Percentiles rank a stretch among this genome's conserved stretches.
Evolutionary conservation across 2,113 vertebrate genomes (phyloP).

Genomic region (Thamnophis sirtalis): DNA sequence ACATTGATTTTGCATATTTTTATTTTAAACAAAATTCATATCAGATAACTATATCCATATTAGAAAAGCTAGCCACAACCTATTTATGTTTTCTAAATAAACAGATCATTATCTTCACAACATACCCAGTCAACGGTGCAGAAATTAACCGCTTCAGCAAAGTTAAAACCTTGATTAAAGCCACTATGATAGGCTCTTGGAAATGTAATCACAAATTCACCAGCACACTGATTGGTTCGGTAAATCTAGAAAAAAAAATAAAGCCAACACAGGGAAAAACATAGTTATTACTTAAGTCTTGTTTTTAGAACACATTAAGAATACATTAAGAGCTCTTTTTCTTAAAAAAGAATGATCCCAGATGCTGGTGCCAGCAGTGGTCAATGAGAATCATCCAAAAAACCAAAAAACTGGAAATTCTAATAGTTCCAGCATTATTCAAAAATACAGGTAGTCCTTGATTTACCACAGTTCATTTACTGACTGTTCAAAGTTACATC

Average conservation of each 20-base stretch:
- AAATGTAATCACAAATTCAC: slow-evolving; percentile 97
- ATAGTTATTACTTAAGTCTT: neutral
- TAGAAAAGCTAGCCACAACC: neutral
- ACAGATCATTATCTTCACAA: neutral
- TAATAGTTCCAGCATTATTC: neutral
- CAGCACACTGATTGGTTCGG: slow-evolving; percentile 96
- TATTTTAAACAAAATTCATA: neutral
- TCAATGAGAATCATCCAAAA: neutral
- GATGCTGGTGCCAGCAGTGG: neutral
- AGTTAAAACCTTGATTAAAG: slow-evolving; percentile 99
- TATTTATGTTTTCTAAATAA: neutral
- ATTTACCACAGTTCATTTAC: neutral
- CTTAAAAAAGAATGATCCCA: neutral
- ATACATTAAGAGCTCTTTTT: neutral
- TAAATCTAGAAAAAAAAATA: slow-evolving; percentile 77
- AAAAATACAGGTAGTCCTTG: neutral
- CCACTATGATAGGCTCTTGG: slow-evolving; percentile 97
- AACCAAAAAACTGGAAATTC: neutral
- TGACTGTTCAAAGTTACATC: neutral
- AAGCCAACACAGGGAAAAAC: neutral
- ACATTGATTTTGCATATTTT: neutral
- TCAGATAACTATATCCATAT: neutral
- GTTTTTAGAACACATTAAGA: neutral
- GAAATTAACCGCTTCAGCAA: slow-evolving; percentile 98
- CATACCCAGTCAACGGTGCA: slow-evolving; percentile 97